Percentiles rank a stretch among this genome's conserved stretches.
These are phyloP conservation scores for Aegotheles bennettii DNA, from an alignment of 2,113 vertebrate genomes.

Conservation along the genomic window DNA sequence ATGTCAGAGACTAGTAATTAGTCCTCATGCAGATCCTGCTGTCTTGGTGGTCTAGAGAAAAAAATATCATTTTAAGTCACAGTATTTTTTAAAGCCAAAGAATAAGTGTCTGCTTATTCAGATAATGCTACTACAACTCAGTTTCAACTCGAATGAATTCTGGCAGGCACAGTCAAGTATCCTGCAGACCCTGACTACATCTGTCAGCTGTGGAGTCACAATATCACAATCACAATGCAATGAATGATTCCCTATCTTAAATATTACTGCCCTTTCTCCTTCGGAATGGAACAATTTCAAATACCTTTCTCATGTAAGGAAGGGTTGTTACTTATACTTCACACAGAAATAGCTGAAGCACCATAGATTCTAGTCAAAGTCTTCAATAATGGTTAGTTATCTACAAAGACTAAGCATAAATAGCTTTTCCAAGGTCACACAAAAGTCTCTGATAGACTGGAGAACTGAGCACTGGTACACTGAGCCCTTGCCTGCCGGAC, in stretches of 20 bases:
- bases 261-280: neutral
- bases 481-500: neutral
- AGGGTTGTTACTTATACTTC: neutral
- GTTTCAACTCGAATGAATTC: neutral
- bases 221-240: neutral
- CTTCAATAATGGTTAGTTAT: neutral
- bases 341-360: neutral
- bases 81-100: constrained; percentile 12
- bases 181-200: neutral
- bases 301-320: neutral
- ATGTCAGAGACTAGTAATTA: constrained; percentile 29
- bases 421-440: neutral
- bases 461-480: neutral
- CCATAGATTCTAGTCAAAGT: neutral
- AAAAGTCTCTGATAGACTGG: neutral
- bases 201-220: neutral
- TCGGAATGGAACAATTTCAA: neutral
- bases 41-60: constrained; percentile 56
- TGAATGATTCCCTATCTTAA: neutral
- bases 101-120: constrained; percentile 24
- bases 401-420: neutral
- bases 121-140: constrained; percentile 39
- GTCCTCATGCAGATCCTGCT: neutral
- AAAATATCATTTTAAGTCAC: constrained; percentile 16
- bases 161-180: neutral